Evolutionary conservation across 2,888 invertebrate genomes (phyloP).

Genomic region (Zhuqinia jingwanae): DNA sequence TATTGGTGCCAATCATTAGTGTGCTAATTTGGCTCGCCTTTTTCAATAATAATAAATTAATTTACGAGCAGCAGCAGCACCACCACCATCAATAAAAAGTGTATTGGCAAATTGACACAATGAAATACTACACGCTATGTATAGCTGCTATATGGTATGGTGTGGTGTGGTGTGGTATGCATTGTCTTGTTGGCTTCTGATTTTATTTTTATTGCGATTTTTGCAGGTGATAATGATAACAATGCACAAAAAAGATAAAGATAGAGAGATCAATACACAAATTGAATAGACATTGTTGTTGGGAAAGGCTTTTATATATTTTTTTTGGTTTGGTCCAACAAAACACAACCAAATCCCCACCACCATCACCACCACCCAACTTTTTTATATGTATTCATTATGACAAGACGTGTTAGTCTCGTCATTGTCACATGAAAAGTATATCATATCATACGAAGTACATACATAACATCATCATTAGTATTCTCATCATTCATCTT

Average conservation of each 20-base stretch:
- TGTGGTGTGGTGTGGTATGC: background rate
- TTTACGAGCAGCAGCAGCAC: background rate
- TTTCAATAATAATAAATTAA: conserved; percentile 26
- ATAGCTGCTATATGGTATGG: no score
- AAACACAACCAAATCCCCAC: no score
- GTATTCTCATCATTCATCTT: conserved; percentile 9
- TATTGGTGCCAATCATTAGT: conserved; percentile 38
- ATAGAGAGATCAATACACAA: background rate
- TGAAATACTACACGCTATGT: background rate
- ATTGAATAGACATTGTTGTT: background rate
- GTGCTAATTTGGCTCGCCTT: conserved; percentile 23
- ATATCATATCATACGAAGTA: no score
- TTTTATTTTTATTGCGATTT: background rate
- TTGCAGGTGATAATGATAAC: conserved; percentile 18
- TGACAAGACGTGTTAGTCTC: background rate
- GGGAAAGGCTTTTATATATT: background rate
- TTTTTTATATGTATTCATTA: conserved; percentile 12
- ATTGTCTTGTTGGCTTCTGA: conserved; percentile 7
- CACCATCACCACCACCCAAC: conserved; percentile 1
- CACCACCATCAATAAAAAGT: conserved; percentile 6
- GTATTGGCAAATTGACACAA: conserved; percentile 38
- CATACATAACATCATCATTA: conserved; percentile 30
- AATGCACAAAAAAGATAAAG: background rate
- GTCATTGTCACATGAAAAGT: background rate
- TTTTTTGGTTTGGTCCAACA: background rate